Evolutionary conservation across 2,888 invertebrate genomes (phyloP).

Genomic region (Cynaeus angustus): DNA sequence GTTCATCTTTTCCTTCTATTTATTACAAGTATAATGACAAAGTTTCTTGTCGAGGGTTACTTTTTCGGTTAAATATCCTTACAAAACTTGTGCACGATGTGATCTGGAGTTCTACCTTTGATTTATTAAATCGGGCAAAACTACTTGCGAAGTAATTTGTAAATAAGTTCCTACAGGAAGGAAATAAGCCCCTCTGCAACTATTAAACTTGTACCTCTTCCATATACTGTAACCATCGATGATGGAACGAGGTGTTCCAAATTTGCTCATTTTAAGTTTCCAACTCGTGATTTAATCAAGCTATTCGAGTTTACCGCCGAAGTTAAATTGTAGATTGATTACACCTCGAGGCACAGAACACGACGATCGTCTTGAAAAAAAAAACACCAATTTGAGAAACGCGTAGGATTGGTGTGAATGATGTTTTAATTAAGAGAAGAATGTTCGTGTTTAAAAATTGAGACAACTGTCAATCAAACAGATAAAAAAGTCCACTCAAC

Average conservation of each 20-base stretch:
- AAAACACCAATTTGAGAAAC: slow-evolving; percentile 36
- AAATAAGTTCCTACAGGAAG: slow-evolving; percentile 15
- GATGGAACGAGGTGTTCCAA: slow-evolving; percentile 30
- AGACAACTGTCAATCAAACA: slow-evolving; percentile 22
- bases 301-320: slow-evolving; percentile 27
- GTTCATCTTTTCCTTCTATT: slow-evolving; percentile 16
- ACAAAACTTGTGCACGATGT: not conserved
- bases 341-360: slow-evolving; percentile 15
- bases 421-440: slow-evolving; percentile 36
- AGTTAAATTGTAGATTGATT: slow-evolving; percentile 41
- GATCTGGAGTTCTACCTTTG: slow-evolving; percentile 23
- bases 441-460: slow-evolving; percentile 2
- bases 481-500: slow-evolving; percentile 21
- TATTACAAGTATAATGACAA: slow-evolving; percentile 9
- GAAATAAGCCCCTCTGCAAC: slow-evolving; percentile 19
- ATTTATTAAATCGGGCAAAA: slow-evolving; percentile 32
- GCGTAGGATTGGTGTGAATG: slow-evolving; percentile 35
- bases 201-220: slow-evolving; percentile 21
- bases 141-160: slow-evolving; percentile 20
- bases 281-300: slow-evolving; percentile 49
- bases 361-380: slow-evolving; percentile 13
- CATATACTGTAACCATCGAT: slow-evolving; percentile 20
- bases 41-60: slow-evolving; percentile 6
- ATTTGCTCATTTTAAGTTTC: slow-evolving; percentile 44
- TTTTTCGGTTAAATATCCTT: too few species aligned